These are phyloP conservation scores for Oryzias woworae DNA, from an alignment of 2,113 vertebrate genomes.

Conservation along the genomic window DNA sequence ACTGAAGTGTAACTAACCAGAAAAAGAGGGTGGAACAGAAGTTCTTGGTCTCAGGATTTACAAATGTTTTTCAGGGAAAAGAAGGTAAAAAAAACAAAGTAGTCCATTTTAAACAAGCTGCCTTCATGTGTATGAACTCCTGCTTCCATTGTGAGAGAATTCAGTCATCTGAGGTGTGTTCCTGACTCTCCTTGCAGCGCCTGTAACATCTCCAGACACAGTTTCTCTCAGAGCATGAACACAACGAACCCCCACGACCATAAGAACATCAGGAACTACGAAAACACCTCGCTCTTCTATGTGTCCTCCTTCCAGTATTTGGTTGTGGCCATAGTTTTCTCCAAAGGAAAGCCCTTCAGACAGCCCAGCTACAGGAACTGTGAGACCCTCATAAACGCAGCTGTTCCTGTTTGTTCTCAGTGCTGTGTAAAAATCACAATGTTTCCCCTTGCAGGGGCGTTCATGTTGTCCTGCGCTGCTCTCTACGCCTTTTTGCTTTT, in stretches of 20 bases:
- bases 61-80: no score
- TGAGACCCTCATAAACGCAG: constrained; percentile 63
- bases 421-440: background rate
- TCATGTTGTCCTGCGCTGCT: constrained; percentile 69
- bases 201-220: constrained; percentile 72
- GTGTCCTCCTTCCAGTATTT: constrained; percentile 97
- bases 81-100: no score
- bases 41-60: no score
- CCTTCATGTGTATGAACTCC: no score
- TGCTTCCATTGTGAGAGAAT: no score
- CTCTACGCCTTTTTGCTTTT: constrained; percentile 78
- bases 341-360: constrained; percentile 96
- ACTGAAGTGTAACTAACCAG: no score
- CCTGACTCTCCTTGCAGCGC: constrained; percentile 69
- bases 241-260: constrained; percentile 71
- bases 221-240: constrained; percentile 62
- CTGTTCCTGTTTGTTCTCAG: background rate
- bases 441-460: constrained; percentile 62
- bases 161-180: no score
- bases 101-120: no score
- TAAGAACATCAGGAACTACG: constrained; percentile 88
- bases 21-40: no score
- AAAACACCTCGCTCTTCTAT: constrained; percentile 97
- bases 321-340: constrained; percentile 91
- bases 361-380: constrained; percentile 95